Evolutionary conservation across 2,888 invertebrate species (phyloP).

Genomic region (Trissonchulus latispiculum): DNA sequence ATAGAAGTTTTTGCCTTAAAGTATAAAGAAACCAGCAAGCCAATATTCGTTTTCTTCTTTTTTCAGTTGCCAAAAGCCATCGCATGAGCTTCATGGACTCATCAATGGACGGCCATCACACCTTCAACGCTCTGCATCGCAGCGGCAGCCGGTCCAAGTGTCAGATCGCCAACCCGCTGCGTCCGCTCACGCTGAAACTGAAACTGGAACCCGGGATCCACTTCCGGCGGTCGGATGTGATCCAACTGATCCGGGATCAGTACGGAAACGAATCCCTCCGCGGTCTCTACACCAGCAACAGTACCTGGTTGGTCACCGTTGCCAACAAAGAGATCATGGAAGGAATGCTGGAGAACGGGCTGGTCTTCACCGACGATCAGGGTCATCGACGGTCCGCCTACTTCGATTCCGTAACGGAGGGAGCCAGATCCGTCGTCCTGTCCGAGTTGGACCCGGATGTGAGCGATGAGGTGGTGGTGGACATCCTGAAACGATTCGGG

Average conservation of each 20-base stretch:
- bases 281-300: neutral
- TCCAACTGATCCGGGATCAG: neutral
- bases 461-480: neutral
- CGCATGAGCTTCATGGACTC: no score
- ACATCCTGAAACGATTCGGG: neutral
- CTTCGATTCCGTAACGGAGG: neutral
- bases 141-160: neutral
- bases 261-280: neutral
- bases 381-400: neutral
- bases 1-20: no score
- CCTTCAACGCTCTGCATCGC: no score
- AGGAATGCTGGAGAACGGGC: neutral
- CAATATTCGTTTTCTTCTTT: no score
- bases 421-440: neutral
- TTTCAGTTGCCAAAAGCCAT: no score
- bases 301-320: neutral
- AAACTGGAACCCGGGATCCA: neutral
- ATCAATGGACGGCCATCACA: no score
- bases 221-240: neutral
- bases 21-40: no score
- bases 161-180: neutral
- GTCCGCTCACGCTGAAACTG: neutral
- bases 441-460: neutral
- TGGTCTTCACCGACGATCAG: neutral
- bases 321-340: neutral